phyloP scores from a whole-genome alignment of 2,797 vertebrate genomes.

The Centropyge bicolor region DNA sequence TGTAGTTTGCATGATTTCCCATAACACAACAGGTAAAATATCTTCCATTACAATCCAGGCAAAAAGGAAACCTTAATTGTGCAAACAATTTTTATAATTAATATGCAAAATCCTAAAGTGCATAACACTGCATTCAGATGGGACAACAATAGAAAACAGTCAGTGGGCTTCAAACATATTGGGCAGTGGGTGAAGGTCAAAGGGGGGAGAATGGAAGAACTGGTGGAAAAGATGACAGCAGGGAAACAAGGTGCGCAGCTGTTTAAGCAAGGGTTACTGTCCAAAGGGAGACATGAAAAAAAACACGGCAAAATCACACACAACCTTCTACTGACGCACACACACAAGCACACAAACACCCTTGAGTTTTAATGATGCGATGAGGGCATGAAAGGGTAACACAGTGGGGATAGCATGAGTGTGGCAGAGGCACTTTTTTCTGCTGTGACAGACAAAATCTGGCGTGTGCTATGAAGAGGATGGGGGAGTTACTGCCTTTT shows the following conservation, averaged over 20 bases:
- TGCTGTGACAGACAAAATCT: conserved; percentile 76
- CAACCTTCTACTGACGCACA: conserved; percentile 11
- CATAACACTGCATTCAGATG: not conserved
- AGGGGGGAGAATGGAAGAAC: conserved; percentile 1
- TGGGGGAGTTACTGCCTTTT: conserved; percentile 27
- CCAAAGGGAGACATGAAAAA: conserved; percentile 52
- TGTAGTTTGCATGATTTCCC: not conserved
- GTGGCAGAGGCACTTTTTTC: conserved; percentile 73
- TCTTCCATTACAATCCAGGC: not conserved
- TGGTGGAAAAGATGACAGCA: conserved; percentile 52
- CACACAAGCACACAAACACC: conserved; percentile 41
- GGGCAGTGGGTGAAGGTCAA: conserved; percentile 50
- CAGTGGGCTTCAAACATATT: conserved; percentile 20
- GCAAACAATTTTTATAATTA: not conserved
- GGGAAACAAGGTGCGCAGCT: conserved; percentile 64
- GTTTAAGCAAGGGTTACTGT: conserved; percentile 52
- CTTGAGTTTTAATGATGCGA: conserved; percentile 69
- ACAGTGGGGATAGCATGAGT: conserved; percentile 47
- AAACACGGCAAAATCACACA: conserved; percentile 40
- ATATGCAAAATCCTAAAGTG: not conserved
- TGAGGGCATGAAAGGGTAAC: conserved; percentile 63
- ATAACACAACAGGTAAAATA: not conserved
- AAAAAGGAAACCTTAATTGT: not conserved
- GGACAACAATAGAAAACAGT: conserved; percentile 16
- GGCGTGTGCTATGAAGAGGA: conserved; percentile 44